Evolutionary conservation across 2,888 invertebrate species (phyloP).

Genomic region (Drosophila yooni): DNA sequence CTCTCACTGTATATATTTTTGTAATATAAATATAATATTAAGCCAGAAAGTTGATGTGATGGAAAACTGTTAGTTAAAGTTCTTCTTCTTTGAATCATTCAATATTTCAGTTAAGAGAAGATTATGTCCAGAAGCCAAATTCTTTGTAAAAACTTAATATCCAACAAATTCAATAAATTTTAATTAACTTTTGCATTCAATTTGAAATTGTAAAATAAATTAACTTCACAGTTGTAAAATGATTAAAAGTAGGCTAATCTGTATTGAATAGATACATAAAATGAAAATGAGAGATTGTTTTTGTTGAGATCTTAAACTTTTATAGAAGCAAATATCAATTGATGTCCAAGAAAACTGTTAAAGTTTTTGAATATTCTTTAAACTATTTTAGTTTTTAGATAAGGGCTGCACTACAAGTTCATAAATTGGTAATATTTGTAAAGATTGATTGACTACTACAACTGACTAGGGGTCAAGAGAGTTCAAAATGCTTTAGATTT

Average conservation of each 20-base stretch:
- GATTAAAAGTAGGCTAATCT: not conserved
- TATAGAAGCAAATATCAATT: not conserved
- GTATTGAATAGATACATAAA: not conserved
- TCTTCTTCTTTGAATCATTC: not conserved
- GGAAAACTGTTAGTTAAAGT: not conserved
- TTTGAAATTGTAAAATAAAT: not conserved
- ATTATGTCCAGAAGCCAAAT: not conserved
- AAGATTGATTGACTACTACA: not conserved
- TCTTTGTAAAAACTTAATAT: too few species aligned
- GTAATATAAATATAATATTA: not conserved
- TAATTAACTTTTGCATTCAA: not conserved
- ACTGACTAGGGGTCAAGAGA: not conserved
- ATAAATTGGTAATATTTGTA: not conserved
- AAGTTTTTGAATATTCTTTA: not conserved
- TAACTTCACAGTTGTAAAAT: not conserved
- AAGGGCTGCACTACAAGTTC: not conserved
- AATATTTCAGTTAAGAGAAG: not conserved
- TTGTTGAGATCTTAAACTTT: not conserved
- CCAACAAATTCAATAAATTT: not conserved
- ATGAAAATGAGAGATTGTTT: not conserved
- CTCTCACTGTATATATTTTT: too few species aligned
- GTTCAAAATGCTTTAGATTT: not conserved
- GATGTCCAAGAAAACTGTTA: not conserved
- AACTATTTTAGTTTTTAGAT: not conserved
- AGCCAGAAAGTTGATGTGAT: not conserved